Conservation (phyloP, 2,888 invertebrate species). For the Cotesia congregata region DNA sequence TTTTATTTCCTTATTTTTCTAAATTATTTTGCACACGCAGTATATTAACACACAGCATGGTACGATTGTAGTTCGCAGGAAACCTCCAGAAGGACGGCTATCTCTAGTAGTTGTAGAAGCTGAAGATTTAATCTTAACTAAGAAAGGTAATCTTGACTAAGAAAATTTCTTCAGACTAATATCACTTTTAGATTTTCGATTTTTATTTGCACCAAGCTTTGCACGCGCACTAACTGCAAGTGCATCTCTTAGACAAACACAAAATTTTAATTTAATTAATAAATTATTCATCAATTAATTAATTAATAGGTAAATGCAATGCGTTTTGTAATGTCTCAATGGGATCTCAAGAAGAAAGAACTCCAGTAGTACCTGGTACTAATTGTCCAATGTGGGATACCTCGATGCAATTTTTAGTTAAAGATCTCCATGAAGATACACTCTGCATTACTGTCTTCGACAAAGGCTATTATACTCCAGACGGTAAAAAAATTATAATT, state of each 20-base stretch:
- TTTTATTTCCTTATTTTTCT: slow-evolving; percentile 1
- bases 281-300: background rate
- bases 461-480: slow-evolving; percentile 80
- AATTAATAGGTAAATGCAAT: slow-evolving; percentile 75
- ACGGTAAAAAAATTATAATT: slow-evolving; percentile 72
- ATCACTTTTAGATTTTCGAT: background rate
- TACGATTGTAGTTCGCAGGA: slow-evolving; percentile 69
- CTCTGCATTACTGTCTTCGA: slow-evolving; percentile 80
- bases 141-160: slow-evolving; percentile 57
- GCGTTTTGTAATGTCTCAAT: slow-evolving; percentile 82
- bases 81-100: slow-evolving; percentile 68
- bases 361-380: slow-evolving; percentile 75
- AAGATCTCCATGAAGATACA: slow-evolving; percentile 78
- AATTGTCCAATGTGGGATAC: slow-evolving; percentile 79
- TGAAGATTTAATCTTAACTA: slow-evolving; percentile 61
- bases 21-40: slow-evolving; percentile 27
- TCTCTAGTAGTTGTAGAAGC: slow-evolving; percentile 67
- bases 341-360: slow-evolving; percentile 80
- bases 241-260: background rate
- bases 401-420: slow-evolving; percentile 83
- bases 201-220: background rate
- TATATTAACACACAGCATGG: slow-evolving; percentile 54
- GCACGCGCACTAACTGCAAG: background rate
- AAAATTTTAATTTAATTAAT: background rate
- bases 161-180: background rate